phyloP scores from a whole-genome alignment of 2,113 vertebrate genomes.

The Rattus norvegicus region DNA sequence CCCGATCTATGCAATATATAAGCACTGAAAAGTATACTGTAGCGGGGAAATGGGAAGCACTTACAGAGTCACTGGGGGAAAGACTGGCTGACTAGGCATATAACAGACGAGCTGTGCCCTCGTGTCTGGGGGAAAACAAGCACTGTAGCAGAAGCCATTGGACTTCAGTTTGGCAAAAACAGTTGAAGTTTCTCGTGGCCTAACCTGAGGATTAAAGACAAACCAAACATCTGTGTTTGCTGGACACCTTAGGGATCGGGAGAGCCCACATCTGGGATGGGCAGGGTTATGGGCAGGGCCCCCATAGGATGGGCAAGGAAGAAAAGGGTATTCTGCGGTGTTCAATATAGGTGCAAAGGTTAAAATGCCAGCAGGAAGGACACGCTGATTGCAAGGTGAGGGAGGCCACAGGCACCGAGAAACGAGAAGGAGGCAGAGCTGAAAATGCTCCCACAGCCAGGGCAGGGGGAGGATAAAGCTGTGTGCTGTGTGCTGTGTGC shows the following conservation, averaged over 20 bases:
- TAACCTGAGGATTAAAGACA: background rate
- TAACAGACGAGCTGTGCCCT: background rate
- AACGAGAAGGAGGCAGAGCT: background rate
- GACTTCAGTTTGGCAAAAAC: background rate
- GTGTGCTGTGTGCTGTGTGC: background rate
- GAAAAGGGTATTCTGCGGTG: background rate
- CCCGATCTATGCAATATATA: background rate
- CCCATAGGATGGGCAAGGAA: background rate
- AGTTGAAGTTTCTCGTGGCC: background rate
- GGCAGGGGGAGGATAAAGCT: background rate
- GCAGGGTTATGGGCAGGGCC: background rate
- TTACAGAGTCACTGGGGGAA: background rate
- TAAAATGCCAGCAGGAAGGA: background rate
- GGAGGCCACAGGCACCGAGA: background rate
- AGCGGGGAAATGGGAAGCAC: background rate
- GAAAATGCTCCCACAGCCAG: background rate
- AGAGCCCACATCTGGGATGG: background rate
- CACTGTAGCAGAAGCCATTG: background rate
- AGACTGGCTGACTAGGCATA: accelerated
- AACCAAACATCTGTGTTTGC: background rate
- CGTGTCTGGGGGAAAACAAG: background rate
- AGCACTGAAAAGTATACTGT: background rate
- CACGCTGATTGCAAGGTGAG: background rate
- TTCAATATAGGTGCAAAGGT: background rate
- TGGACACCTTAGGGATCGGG: accelerated